Base-by-base conservation (phyloP, 2,888 invertebrate genomes). In the Gerosis bhagava region DNA sequence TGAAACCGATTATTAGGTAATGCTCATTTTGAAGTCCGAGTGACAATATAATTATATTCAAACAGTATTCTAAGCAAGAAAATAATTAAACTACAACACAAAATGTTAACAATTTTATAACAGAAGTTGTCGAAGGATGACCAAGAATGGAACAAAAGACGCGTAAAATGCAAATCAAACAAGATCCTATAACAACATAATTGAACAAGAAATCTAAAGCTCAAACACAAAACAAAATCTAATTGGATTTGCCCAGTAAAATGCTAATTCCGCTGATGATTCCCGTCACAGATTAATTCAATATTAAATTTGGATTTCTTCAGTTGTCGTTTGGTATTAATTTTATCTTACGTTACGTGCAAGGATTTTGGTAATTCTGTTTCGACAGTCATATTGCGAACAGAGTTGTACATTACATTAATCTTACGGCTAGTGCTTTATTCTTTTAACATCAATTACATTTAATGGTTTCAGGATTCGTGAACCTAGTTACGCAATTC, bases 331-430 rank as follows among this genome's bases (percentile, higher is more conserved):
- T 60, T 59, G 57, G 60, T 60, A 60, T 59, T 56, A 49, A 63
- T 66, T 66, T 59, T 63, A 62, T 54, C 53, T 56, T 59, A 60
- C 53, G 53, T 53, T 58, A 59, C 64, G 66, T 72, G 69, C 69
- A 66, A 21, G 39, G 39, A 46, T 46, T 21, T 25, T 57, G 58
- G 47, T 50, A 49, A 61, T 53, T 56, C 52, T 57, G 54, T 57
- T 55, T 55, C 56, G 44, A 59, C 51, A 32, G 57, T 60, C 57
- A 57, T 39, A 40, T 1, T 34, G 32, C 21, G 32, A 46, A 40
- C 13, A 46, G 46, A 46, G 39, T n/a, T n/a, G n/a, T n/a, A n/a
- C n/a, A n/a, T n/a, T n/a, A n/a, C n/a, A n/a, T n/a, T n/a, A n/a
- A n/a, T n/a, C n/a, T n/a, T n/a, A n/a, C n/a, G n/a, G n/a, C n/a